A percentile compares a stretch with the other conserved stretches of the same genome.
These are phyloP conservation scores for Leptoclinus maculatus DNA, from an alignment of 2,797 vertebrate genomes.

Conservation along the genomic window DNA sequence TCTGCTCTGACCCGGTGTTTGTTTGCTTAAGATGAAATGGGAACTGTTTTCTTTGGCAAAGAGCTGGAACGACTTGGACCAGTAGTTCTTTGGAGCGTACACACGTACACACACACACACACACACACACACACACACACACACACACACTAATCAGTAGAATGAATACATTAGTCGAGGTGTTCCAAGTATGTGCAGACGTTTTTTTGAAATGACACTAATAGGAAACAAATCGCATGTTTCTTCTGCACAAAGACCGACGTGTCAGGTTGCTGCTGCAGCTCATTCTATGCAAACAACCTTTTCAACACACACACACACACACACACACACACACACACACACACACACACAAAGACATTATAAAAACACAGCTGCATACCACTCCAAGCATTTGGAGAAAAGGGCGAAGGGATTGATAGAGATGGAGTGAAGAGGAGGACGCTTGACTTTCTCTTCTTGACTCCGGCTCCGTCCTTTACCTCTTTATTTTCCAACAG, in stretches of 20 bases:
- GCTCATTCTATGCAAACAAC: neutral
- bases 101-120: neutral
- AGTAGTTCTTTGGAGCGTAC: conserved; percentile 4
- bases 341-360: conserved; percentile 12
- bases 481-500: neutral
- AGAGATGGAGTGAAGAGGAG: conserved; percentile 1
- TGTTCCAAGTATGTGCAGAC: neutral
- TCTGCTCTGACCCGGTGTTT: conserved; percentile 22
- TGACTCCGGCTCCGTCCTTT: neutral
- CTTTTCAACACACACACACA: neutral
- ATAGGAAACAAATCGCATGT: neutral
- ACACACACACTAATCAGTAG: neutral
- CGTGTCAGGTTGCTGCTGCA: neutral
- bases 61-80: conserved; percentile 25
- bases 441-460: neutral
- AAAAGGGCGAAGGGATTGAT: neutral
- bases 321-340: neutral
- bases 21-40: conserved; percentile 39
- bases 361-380: conserved; percentile 7
- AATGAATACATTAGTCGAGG: neutral
- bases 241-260: conserved; percentile 7
- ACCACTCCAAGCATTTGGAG: neutral
- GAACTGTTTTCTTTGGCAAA: conserved; percentile 44
- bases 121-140: neutral
- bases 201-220: neutral